Conservation (phyloP, 2,888 invertebrate genomes). For the Craniophora ligustri region DNA sequence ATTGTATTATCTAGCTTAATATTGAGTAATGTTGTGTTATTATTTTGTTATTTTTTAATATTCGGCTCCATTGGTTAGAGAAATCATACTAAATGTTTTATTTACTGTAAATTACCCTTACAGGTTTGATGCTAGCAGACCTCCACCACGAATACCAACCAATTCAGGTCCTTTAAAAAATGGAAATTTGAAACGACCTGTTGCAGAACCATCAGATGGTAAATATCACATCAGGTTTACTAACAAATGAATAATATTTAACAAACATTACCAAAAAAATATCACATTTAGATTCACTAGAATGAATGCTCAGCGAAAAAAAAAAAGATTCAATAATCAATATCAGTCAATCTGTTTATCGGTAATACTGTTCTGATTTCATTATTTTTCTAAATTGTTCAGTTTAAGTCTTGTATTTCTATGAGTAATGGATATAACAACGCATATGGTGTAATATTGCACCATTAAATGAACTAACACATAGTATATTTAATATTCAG, state of each 20-base stretch:
- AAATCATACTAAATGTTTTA: no score
- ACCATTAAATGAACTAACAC: no score
- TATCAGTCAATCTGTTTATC: conserved; percentile 17
- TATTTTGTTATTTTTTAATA: no score
- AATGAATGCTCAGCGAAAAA: conserved; percentile 63
- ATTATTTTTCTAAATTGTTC: conserved; percentile 1
- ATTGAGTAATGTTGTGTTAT: no score
- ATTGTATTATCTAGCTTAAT: no score
- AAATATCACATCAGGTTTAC: conserved; percentile 28
- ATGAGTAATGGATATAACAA: no score
- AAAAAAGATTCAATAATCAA: conserved; percentile 12
- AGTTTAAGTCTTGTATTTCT: conserved; percentile 19
- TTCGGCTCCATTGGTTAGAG: no score
- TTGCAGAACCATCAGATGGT: conserved; percentile 60
- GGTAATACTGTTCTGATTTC: conserved; percentile 17
- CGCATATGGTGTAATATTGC: no score
- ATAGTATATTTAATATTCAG: no score
- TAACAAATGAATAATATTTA: conserved; percentile 1
- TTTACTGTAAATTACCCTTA: no score
- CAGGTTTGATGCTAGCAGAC: conserved; percentile 74
- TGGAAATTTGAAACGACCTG: conserved; percentile 58
- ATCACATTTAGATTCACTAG: conserved; percentile 16
- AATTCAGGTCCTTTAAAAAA: conserved; percentile 35
- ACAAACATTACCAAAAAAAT: neutral
- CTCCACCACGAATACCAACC: conserved; percentile 70